Evolutionary conservation across 1,140 invertebrate genomes (phyloP).

Genomic region (Dendroctonus ponderosae): DNA sequence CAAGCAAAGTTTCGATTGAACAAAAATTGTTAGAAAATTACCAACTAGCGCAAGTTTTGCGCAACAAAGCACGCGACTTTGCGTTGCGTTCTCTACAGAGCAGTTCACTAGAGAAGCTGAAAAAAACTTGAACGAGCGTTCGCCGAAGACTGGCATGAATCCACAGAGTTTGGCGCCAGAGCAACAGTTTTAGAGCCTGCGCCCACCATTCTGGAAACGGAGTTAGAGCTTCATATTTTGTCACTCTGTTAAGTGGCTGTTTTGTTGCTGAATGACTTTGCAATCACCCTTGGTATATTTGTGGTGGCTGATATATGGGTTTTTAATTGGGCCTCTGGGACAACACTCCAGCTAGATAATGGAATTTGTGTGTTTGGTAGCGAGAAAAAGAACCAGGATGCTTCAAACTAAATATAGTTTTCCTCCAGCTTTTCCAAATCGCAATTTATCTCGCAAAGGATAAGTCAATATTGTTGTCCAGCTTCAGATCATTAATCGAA

Average conservation of each 20-base stretch:
- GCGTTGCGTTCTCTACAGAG: background rate
- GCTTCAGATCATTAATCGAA: no score
- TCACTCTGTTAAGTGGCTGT: conserved; percentile 30
- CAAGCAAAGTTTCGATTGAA: no score
- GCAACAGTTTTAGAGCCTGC: conserved; percentile 31
- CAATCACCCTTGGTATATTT: conserved; percentile 26
- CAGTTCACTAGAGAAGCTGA: background rate
- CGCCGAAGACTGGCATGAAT: conserved; percentile 21
- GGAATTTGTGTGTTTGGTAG: conserved; percentile 2
- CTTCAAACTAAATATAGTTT: no score
- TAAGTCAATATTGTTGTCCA: no score
- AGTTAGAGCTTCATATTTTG: conserved; percentile 29
- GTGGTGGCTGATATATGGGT: conserved; percentile 18
- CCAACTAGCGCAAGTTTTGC: conserved; percentile 1
- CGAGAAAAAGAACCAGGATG: no score
- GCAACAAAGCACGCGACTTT: background rate
- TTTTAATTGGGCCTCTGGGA: conserved; percentile 22
- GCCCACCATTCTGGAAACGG: background rate
- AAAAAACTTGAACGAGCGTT: conserved; percentile 13
- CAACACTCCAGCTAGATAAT: conserved; percentile 4
- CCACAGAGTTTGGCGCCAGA: conserved; percentile 9
- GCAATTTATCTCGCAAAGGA: no score
- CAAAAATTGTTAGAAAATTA: background rate
- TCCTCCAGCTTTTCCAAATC: no score
- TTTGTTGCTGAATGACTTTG: conserved; percentile 25